Base-by-base conservation (phyloP, 2,113 vertebrate genomes). In the Otis tarda region DNA sequence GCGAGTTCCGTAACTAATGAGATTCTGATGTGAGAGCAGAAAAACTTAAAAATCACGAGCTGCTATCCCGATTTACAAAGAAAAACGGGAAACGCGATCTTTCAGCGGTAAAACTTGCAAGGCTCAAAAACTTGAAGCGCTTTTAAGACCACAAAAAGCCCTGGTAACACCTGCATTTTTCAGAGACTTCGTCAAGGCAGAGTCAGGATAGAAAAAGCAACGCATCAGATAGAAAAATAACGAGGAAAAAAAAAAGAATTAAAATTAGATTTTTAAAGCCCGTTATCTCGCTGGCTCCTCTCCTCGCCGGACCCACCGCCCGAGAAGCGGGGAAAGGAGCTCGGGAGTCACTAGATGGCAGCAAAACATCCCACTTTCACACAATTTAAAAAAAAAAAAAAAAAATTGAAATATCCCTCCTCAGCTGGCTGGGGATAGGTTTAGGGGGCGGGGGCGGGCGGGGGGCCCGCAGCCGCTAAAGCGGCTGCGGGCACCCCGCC, bases 281-380 rank as follows among this genome's bases (percentile, higher is more conserved):
- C 24, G 0, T 2, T 22, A 2, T 31, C 39, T n/a, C 9, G 57
- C 22, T 4, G 69, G 16, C 23, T 30, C 2, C 35, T 9, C 11
- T 57, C 33, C 39, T 7, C 0, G 28, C 49, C 49, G 17, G 23
- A 7, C 7, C 56, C 60, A 16, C 14, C 15, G 23, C 2, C 20
- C 25, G 14, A 39, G 55, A 30, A 14, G 64, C 35, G 12, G 41
- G 28, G 55, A 61, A 27, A 6, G 52, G 43, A 78, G 41, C 15
- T 4, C 22, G 24, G 28, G 16, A 15, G 19, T 41, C 96, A 64
- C 88, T 90, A 96, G 96, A 85, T 93, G 96, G 94, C 96, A 90
- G 93, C 89, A 96, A 70, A 93, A 4, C 43, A 22, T 10, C 22
- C 68, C 14, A 0, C 2, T 63, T 87, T n/a, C 60, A 39, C 0